Conservation (phyloP, 2,797 vertebrate genomes). For the Pseudochirops cupreus region DNA sequence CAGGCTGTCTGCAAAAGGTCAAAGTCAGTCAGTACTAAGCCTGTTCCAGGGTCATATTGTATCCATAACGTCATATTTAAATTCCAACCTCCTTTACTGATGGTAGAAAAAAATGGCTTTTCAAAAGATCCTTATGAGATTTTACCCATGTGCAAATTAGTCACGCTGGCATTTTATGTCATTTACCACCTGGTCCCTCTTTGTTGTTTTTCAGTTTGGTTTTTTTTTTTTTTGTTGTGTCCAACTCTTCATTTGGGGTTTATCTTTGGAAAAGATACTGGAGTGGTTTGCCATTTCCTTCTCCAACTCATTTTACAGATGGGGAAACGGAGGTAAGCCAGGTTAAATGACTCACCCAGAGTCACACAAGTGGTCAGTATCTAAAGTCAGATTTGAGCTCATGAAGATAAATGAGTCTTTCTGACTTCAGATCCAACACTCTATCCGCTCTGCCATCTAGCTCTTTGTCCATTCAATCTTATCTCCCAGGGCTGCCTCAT, state of each 20-base stretch:
- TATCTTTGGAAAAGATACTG: background rate
- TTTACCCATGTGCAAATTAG: background rate
- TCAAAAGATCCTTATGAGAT: background rate
- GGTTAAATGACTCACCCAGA: background rate
- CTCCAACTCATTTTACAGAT: background rate
- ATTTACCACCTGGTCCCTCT: background rate
- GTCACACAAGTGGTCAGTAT: background rate
- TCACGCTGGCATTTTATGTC: background rate
- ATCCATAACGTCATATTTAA: background rate
- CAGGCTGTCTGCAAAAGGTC: background rate
- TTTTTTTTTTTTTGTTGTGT: background rate
- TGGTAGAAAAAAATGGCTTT: background rate
- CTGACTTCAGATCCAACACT: background rate
- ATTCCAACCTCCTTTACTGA: background rate
- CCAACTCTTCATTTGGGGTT: background rate
- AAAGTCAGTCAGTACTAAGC: background rate
- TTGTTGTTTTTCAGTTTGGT: background rate
- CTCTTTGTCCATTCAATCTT: background rate
- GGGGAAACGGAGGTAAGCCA: background rate
- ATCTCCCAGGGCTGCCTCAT: background rate
- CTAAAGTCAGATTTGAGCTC: background rate
- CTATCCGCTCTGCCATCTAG: background rate
- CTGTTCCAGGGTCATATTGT: background rate
- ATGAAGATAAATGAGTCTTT: background rate
- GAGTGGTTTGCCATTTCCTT: background rate